A percentile compares a stretch with the other conserved stretches of the same genome.
Conservation (phyloP, 2,888 invertebrate genomes). For the Noctua pronuba region DNA sequence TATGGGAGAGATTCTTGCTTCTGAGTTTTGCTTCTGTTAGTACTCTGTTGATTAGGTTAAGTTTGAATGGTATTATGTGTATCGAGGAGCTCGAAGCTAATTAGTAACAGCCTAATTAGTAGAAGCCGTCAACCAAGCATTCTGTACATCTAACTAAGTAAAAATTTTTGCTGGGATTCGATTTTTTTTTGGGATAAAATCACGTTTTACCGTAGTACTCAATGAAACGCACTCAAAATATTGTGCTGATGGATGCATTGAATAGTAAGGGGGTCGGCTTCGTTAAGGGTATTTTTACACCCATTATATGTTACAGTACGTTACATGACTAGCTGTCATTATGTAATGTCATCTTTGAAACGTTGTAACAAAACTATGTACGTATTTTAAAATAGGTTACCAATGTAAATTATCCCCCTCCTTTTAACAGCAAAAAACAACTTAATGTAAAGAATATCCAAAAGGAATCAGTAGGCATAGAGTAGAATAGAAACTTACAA, state of each 20-base stretch:
- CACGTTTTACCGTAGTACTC: too few relatives aligned
- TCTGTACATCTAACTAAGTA: too few relatives aligned
- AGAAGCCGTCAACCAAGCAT: too few relatives aligned
- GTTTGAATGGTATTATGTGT: not conserved
- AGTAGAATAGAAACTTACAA: conserved; percentile 52
- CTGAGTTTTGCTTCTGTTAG: conserved; percentile 20
- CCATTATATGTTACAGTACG: not conserved
- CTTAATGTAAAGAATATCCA: conserved; percentile 25
- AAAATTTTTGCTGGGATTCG: too few relatives aligned
- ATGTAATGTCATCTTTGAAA: not conserved
- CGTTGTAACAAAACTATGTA: not conserved
- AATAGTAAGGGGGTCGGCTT: too few relatives aligned
- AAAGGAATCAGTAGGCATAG: conserved; percentile 47
- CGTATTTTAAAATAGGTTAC: not conserved
- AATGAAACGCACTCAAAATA: too few relatives aligned
- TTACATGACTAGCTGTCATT: not conserved
- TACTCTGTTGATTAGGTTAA: conserved; percentile 1
- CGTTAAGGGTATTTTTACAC: too few relatives aligned
- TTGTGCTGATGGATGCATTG: too few relatives aligned
- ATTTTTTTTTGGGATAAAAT: too few relatives aligned
- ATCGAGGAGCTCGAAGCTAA: too few relatives aligned
- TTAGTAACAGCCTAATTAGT: too few relatives aligned
- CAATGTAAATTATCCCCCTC: not conserved
- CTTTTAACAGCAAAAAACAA: conserved; percentile 24
- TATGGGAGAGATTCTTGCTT: conserved; percentile 24